A percentile compares a stretch with the other conserved stretches of the same genome.
Evolutionary conservation across 1,140 invertebrate species (phyloP).

Genomic region (Ridgeia piscesae): DNA sequence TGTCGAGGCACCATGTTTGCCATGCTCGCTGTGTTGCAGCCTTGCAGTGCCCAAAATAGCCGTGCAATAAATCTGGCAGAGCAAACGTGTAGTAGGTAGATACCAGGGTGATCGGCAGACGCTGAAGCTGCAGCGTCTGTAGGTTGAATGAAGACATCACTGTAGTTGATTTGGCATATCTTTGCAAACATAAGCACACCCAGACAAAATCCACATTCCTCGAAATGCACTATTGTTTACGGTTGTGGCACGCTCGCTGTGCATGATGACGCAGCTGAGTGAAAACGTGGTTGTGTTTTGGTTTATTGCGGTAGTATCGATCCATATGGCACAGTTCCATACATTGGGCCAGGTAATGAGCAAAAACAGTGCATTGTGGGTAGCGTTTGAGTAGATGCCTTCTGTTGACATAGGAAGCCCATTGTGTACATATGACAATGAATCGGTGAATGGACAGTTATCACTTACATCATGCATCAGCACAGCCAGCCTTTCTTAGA

Average conservation of each 20-base stretch:
- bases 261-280: background rate
- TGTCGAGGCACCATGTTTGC: background rate
- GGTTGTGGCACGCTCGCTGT: background rate
- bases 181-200: background rate
- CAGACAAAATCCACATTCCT: background rate
- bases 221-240: background rate
- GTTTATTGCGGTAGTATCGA: background rate
- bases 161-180: background rate
- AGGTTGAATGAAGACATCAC: background rate
- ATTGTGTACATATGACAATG: background rate
- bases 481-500: background rate
- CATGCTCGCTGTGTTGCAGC: background rate
- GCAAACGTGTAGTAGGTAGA: background rate
- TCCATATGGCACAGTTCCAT: background rate
- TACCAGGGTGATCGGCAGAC: background rate
- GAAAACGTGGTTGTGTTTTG: background rate
- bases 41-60: background rate
- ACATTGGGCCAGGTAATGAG: background rate
- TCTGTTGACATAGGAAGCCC: background rate
- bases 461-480: background rate
- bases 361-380: background rate
- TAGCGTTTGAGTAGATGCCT: background rate
- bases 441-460: background rate
- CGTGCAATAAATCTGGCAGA: background rate
- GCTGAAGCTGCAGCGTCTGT: background rate